Conservation (phyloP, 2,888 invertebrate genomes). For the Molanna angustata region DNA sequence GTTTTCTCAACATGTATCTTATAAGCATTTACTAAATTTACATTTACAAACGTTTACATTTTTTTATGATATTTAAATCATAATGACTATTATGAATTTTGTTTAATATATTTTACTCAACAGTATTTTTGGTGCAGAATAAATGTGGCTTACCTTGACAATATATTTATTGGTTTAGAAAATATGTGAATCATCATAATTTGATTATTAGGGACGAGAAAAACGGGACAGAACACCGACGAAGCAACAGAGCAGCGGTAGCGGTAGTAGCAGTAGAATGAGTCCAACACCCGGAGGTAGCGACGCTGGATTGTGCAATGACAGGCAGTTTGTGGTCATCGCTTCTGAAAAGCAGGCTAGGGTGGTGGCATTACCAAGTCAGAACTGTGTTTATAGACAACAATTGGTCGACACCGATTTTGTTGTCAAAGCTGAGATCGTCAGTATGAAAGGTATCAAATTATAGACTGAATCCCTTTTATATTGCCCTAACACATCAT, state of each 20-base stretch:
- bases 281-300: conserved; percentile 67
- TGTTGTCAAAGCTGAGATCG: conserved; percentile 91
- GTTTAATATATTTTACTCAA: no score
- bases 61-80: no score
- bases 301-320: conserved; percentile 56
- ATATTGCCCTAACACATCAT: no score
- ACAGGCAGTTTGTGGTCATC: conserved; percentile 90
- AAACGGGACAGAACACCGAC: conserved; percentile 61
- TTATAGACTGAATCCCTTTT: no score
- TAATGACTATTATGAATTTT: no score
- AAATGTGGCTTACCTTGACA: no score
- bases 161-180: no score
- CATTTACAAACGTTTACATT: no score
- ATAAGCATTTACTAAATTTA: no score
- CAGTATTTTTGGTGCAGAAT: no score
- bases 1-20: no score
- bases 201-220: conserved; percentile 42
- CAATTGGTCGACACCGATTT: conserved; percentile 91
- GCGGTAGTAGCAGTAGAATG: conserved; percentile 65
- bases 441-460: conserved; percentile 84
- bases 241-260: conserved; percentile 53
- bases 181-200: no score
- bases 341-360: conserved; percentile 94
- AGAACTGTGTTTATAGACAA: conserved; percentile 90
- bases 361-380: conserved; percentile 91